Conservation (phyloP, 1,140 invertebrate genomes). For the Panagrolaimus sp. region DNA sequence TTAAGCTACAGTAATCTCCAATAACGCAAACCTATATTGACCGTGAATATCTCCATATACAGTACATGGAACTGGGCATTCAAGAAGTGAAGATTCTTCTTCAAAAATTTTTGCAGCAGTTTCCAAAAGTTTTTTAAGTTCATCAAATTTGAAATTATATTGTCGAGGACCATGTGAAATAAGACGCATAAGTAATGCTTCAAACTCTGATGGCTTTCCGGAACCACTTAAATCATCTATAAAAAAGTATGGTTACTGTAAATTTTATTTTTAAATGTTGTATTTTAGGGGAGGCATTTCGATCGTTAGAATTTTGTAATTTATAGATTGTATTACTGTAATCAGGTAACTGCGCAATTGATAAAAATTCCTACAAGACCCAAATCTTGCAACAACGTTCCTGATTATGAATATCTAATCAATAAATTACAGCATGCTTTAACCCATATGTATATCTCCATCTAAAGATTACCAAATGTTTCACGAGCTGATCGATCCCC, state of each 20-base stretch:
- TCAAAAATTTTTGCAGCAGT: constrained; percentile 26
- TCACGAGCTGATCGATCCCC: constrained; percentile 8
- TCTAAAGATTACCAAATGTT: background rate
- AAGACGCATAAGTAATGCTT: background rate
- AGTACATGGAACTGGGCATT: constrained; percentile 31
- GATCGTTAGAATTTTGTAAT: background rate
- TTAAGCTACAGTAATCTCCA: background rate
- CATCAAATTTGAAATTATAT: constrained; percentile 23
- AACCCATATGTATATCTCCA: background rate
- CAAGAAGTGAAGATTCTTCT: constrained; percentile 28
- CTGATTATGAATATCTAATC: too few species aligned
- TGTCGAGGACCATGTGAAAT: constrained; percentile 36
- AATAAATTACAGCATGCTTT: background rate
- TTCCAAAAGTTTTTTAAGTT: constrained; percentile 24
- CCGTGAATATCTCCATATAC: constrained; percentile 62
- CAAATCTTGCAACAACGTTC: too few species aligned
- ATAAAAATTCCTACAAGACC: too few species aligned
- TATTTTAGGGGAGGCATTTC: background rate
- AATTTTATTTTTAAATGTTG: too few species aligned
- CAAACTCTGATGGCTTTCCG: background rate
- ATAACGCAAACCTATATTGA: constrained; percentile 49
- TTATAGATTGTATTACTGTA: background rate
- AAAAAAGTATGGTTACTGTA: constrained; percentile 14
- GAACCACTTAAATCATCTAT: constrained; percentile 20
- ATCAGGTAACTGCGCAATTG: too few species aligned